Evolutionary conservation across 1,140 invertebrate species (phyloP).

Genomic region (Telenomus remus): DNA sequence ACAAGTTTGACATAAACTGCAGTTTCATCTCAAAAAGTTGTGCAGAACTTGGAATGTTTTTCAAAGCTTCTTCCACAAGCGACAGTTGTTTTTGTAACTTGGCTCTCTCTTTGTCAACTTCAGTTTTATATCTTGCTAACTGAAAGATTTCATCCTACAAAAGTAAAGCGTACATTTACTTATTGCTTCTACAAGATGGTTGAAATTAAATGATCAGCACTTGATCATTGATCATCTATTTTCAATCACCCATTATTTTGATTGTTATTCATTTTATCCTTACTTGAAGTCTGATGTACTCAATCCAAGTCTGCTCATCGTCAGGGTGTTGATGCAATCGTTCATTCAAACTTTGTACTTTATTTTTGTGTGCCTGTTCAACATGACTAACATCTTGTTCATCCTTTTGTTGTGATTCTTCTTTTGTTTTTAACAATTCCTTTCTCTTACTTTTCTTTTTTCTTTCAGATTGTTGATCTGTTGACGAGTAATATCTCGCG

Average conservation of each 20-base stretch:
- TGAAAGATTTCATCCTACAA: constrained; percentile 57
- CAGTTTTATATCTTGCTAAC: constrained; percentile 67
- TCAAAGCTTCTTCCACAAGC: constrained; percentile 77
- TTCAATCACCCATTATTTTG: background rate
- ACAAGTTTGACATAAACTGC: constrained; percentile 72
- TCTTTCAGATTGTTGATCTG: constrained; percentile 54
- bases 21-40: constrained; percentile 75
- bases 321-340: constrained; percentile 67
- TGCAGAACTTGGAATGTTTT: constrained; percentile 72
- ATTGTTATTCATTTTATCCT: constrained; percentile 6
- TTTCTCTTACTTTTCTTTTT: constrained; percentile 55
- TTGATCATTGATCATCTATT: constrained; percentile 6
- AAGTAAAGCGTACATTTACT: too few relatives aligned
- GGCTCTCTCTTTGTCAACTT: constrained; percentile 66
- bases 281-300: constrained; percentile 79
- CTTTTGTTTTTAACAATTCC: constrained; percentile 60
- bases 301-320: constrained; percentile 76
- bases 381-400: constrained; percentile 63
- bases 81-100: constrained; percentile 75
- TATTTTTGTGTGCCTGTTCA: constrained; percentile 74
- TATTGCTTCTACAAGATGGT: too few relatives aligned
- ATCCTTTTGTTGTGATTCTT: constrained; percentile 40
- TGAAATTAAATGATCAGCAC: too few relatives aligned
- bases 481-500: constrained; percentile 66
- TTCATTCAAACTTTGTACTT: constrained; percentile 71